These are phyloP conservation scores for Labeo rohita DNA, from an alignment of 2,113 vertebrate species.

Conservation along the genomic window DNA sequence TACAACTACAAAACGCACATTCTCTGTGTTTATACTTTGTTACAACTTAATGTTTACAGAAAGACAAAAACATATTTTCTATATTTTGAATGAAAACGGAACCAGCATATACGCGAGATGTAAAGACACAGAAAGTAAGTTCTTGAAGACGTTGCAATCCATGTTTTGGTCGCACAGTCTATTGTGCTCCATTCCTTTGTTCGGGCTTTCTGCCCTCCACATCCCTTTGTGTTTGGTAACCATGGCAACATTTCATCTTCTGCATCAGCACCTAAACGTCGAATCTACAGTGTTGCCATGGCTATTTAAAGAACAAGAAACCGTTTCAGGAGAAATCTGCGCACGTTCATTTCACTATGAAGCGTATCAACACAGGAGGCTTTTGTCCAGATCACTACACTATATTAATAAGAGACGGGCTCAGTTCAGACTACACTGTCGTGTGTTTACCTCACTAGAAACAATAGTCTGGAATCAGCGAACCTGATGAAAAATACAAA, in stretches of 20 bases:
- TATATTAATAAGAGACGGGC: not conserved
- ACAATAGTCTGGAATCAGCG: not conserved
- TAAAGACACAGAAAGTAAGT: not conserved
- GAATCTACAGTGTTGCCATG: conserved; percentile 49
- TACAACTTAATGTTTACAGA: not conserved
- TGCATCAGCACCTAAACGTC: conserved; percentile 52
- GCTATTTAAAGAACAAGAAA: conserved; percentile 53
- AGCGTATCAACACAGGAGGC: not conserved
- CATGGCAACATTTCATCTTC: conserved; percentile 79
- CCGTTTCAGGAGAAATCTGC: conserved; percentile 19
- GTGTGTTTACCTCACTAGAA: not conserved
- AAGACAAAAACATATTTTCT: not conserved
- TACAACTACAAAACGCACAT: not conserved
- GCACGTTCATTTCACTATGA: not conserved
- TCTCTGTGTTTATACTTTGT: not conserved
- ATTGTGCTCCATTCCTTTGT: conserved; percentile 73
- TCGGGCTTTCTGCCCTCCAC: conserved; percentile 64
- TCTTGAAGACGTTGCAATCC: conserved; percentile 17
- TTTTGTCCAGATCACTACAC: not conserved
- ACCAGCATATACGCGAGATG: not conserved
- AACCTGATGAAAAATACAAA: not conserved
- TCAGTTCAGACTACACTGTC: not conserved
- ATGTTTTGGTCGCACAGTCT: conserved; percentile 28
- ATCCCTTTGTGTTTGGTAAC: conserved; percentile 83
- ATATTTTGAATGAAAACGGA: not conserved